Conservation (phyloP, 2,888 invertebrate genomes). For the Clitarchus hookeri region DNA sequence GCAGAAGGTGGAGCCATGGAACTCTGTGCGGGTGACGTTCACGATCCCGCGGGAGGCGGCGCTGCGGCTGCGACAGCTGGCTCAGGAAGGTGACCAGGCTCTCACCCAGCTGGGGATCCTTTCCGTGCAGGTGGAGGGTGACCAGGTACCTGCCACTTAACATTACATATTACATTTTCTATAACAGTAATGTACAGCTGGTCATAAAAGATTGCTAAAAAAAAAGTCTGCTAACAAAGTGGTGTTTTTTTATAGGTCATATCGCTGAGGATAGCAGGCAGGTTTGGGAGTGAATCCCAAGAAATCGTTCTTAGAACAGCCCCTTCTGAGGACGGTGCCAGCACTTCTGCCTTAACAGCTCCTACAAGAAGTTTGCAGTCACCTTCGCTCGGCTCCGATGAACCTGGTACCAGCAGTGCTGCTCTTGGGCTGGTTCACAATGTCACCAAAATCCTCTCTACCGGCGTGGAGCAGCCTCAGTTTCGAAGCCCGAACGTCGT, state of each 20-base stretch:
- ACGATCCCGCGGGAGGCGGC: slow-evolving; percentile 97
- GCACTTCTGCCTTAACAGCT: slow-evolving; percentile 44
- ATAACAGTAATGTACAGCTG: too few relatives aligned
- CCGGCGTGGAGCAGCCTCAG: slow-evolving; percentile 36
- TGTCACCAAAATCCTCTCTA: slow-evolving; percentile 32
- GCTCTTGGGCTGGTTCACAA: background rate
- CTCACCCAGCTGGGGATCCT: slow-evolving; percentile 91
- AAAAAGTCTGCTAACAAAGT: too few relatives aligned
- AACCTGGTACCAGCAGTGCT: slow-evolving; percentile 26
- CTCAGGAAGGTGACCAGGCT: slow-evolving; percentile 86
- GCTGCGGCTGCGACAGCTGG: slow-evolving; percentile 85
- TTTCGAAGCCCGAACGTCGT: slow-evolving; percentile 77
- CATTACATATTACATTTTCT: too few relatives aligned
- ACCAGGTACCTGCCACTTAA: slow-evolving; percentile 50
- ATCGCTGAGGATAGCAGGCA: slow-evolving; percentile 67
- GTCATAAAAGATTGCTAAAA: too few relatives aligned
- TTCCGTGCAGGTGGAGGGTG: slow-evolving; percentile 84
- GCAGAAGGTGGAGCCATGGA: slow-evolving; percentile 94
- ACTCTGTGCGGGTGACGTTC: slow-evolving; percentile 96
- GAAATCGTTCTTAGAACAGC: slow-evolving; percentile 69
- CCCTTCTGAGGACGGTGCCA: slow-evolving; percentile 51
- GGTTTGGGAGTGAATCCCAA: slow-evolving; percentile 69
- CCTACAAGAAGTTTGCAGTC: slow-evolving; percentile 16
- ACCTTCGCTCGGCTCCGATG: slow-evolving; percentile 29
- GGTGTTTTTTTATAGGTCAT: slow-evolving; percentile 57